Conservation (phyloP, 2,797 vertebrate genomes). For the Bryconaethiops microstoma region DNA sequence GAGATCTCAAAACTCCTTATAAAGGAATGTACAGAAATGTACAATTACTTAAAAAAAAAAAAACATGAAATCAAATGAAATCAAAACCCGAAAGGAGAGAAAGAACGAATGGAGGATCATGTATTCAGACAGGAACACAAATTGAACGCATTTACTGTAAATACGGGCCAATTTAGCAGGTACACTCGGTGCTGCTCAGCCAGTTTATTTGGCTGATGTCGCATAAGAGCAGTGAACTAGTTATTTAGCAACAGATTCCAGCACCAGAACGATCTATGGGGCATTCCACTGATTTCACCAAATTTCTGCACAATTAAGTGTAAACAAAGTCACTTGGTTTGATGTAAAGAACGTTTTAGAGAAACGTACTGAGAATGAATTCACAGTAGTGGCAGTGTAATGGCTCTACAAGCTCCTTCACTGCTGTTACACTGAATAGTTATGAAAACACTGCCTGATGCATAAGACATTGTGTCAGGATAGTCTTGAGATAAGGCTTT, state of each 20-base stretch:
- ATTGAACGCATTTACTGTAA: conserved; percentile 11
- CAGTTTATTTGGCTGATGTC: not conserved
- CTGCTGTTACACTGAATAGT: too few relatives aligned
- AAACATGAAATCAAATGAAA: not conserved
- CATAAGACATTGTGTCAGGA: too few relatives aligned
- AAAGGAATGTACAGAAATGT: conserved; percentile 37
- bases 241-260: not conserved
- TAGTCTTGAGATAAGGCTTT: too few relatives aligned
- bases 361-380: too few relatives aligned
- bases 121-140: not conserved
- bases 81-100: not conserved
- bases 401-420: too few relatives aligned
- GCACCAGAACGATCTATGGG: not conserved
- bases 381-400: too few relatives aligned
- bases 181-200: not conserved
- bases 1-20: conserved; percentile 50
- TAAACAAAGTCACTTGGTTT: too few relatives aligned
- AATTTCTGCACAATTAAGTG: too few relatives aligned
- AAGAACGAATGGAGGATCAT: not conserved
- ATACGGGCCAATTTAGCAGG: not conserved
- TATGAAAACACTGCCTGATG: too few relatives aligned
- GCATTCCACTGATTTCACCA: too few relatives aligned
- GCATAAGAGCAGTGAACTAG: not conserved
- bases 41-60: conserved; percentile 9
- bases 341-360: too few relatives aligned